phyloP scores from a whole-genome alignment of 2,888 invertebrate genomes.

The Macropis europaea region DNA sequence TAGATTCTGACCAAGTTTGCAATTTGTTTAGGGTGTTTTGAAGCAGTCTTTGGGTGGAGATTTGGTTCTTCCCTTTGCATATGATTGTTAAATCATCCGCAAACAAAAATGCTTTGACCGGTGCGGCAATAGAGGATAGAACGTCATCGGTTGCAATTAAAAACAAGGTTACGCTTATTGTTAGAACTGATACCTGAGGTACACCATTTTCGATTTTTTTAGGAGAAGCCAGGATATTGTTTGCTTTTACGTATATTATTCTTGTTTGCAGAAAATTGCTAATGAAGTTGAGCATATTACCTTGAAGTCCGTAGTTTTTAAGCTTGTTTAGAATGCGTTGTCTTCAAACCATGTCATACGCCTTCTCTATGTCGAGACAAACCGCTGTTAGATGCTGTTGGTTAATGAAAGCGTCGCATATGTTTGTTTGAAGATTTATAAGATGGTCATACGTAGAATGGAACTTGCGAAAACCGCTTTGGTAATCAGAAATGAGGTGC shows the following conservation, averaged over 20 bases:
- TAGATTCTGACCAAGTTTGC: neutral
- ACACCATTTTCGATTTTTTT: neutral
- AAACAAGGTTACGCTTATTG: slow-evolving; percentile 1
- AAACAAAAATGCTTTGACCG: neutral
- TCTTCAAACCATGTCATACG: no score
- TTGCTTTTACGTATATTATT: neutral
- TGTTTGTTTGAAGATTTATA: neutral
- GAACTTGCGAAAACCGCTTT: neutral
- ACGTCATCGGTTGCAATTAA: neutral
- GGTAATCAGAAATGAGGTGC: neutral
- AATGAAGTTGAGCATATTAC: neutral
- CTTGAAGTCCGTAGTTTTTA: neutral
- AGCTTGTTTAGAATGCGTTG: neutral
- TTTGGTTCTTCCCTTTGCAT: neutral
- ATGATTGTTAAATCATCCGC: neutral
- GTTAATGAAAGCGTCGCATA: neutral
- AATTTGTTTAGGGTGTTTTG: neutral
- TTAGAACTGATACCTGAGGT: neutral
- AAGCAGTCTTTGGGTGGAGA: neutral
- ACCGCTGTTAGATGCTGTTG: neutral
- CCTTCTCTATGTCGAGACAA: neutral
- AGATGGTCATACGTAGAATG: neutral
- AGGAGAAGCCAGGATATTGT: neutral
- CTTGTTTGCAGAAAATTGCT: neutral
- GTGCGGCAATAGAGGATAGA: neutral